Conservation (phyloP, 2,797 vertebrate genomes). For the Sebastolobus alascanus region DNA sequence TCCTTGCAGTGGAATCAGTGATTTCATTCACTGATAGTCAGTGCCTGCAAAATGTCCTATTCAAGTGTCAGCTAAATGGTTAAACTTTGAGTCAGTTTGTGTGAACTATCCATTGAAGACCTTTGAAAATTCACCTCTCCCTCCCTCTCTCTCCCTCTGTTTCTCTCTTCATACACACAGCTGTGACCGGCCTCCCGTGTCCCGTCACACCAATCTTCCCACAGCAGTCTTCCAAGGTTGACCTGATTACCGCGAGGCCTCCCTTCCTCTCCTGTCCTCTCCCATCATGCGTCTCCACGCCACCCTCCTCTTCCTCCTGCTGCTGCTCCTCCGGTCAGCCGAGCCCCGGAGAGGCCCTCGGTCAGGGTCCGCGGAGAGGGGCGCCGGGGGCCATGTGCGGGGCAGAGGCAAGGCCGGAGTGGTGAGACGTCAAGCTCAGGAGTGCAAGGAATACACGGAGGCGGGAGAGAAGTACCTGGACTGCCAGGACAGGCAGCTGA, state of each 20-base stretch:
- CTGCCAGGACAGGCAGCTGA: constrained; percentile 93
- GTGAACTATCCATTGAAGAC: neutral
- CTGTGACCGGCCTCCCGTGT: constrained; percentile 74
- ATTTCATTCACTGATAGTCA: neutral
- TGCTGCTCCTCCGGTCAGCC: constrained; percentile 85
- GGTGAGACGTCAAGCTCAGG: constrained; percentile 85
- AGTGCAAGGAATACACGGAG: constrained; percentile 91
- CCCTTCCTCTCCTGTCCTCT: constrained; percentile 59
- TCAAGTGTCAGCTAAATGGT: neutral
- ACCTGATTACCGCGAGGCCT: constrained; percentile 47
- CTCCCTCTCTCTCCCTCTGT: constrained; percentile 14
- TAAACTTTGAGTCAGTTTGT: neutral
- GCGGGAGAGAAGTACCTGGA: constrained; percentile 94
- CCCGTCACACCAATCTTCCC: constrained; percentile 45
- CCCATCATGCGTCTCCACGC: constrained; percentile 88
- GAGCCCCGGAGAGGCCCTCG: constrained; percentile 83
- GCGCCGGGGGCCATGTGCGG: constrained; percentile 59
- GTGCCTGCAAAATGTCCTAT: neutral
- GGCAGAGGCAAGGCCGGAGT: constrained; percentile 75
- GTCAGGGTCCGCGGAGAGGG: constrained; percentile 73
- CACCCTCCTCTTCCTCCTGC: constrained; percentile 83
- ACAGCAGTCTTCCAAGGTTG: constrained; percentile 53
- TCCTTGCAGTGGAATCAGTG: neutral
- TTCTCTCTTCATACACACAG: constrained; percentile 61
- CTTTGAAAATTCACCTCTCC: neutral